Conservation (phyloP, 1,140 invertebrate species). For the Papilio xuthus region DNA sequence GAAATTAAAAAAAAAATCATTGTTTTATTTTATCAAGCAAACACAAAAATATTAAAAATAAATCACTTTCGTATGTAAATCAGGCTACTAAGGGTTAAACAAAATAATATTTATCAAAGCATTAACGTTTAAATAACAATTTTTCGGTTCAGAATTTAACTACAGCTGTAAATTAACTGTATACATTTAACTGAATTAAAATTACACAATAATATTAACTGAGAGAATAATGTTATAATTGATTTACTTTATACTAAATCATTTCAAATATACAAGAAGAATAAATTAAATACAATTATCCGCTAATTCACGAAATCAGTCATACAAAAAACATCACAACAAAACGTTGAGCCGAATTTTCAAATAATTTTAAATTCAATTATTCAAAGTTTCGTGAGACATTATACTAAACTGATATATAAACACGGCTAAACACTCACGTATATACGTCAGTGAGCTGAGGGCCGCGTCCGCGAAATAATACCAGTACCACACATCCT, state of each 20-base stretch:
- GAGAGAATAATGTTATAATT: slow-evolving; percentile 24
- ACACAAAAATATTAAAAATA: too few relatives aligned
- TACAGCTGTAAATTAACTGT: neutral
- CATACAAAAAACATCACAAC: slow-evolving; percentile 33
- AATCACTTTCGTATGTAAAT: too few relatives aligned
- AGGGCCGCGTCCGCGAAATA: too few relatives aligned
- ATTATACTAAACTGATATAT: too few relatives aligned
- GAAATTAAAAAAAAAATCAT: too few relatives aligned
- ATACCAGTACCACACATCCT: too few relatives aligned
- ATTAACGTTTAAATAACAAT: slow-evolving; percentile 33
- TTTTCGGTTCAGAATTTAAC: neutral
- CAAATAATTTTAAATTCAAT: neutral
- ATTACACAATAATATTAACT: slow-evolving; percentile 58
- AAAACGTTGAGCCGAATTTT: slow-evolving; percentile 27
- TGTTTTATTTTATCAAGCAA: too few relatives aligned
- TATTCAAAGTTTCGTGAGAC: too few relatives aligned
- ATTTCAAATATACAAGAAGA: neutral
- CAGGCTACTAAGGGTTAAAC: too few relatives aligned
- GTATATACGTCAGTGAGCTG: too few relatives aligned
- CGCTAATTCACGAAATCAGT: neutral
- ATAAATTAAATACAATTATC: neutral
- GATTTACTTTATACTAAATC: slow-evolving; percentile 34
- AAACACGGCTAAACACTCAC: too few relatives aligned
- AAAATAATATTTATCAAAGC: slow-evolving; percentile 59
- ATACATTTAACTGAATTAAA: slow-evolving; percentile 44